Base-by-base conservation (phyloP, 2,888 invertebrate species). In the Siphlonurus alternatus region DNA sequence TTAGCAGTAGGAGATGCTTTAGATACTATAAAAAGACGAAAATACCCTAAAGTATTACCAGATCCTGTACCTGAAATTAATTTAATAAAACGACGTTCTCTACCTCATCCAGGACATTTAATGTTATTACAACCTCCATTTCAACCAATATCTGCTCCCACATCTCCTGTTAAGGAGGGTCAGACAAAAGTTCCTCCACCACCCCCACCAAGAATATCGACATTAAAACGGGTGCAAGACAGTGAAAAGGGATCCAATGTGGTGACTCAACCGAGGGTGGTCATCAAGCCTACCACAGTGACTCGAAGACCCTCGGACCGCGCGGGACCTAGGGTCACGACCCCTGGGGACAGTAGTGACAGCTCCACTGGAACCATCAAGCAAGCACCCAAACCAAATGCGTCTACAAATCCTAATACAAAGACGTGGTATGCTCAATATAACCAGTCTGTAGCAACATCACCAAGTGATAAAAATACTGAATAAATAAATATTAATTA, bases 41-140 rank as follows among this genome's bases (percentile, higher is more conserved):
- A 90, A 72, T 91, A 86, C 72, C 91, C 91, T 0, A 91, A 91
- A 79, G 91, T 91, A 1, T 73, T 91, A 38, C 91, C 91, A n/a
- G 89, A 89, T 74, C 82, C 87, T 22, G 72, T 72, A 19, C 24
- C 25, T 23, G 60, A 56, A 15, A 23, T 59, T 18, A 51, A 22
- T 56, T 20, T 56, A n/a, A 56, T 56, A 22, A 2, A 73, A 68
- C 20, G 69, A 68, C 70, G 66, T 63, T 67, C 63, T 66, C 67
- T 23, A 66, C 66, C 51, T n/a, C 63, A 25, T 24, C 59, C 18
- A 59, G 53, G 2, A 53, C 53, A 25, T 23, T 63, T 2, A 22
- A 54, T 22, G 53, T 64, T n/a, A 60, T 59, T 19, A 61, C 61
- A 19, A 70, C 72, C 7, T n/a, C 56, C 56, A n/a, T 7, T 10